Evolutionary conservation across 2,888 invertebrate species (phyloP).

Genomic region (Lithodes maja): DNA sequence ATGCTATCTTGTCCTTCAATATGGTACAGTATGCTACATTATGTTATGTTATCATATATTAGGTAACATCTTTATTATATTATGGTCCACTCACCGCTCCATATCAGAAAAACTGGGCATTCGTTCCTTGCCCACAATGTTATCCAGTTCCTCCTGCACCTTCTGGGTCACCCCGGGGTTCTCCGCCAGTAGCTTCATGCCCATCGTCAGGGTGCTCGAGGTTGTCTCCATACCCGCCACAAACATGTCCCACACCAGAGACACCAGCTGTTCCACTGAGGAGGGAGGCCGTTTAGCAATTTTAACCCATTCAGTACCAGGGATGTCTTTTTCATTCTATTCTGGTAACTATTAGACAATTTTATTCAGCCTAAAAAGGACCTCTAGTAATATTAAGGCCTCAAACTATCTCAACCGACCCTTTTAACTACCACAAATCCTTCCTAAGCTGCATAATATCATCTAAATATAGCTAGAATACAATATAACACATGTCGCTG

Average conservation of each 20-base stretch:
- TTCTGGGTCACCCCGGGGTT: neutral
- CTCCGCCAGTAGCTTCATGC: slow-evolving; percentile 4
- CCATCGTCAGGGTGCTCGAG: neutral
- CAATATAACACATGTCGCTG: too few relatives aligned
- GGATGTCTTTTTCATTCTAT: neutral
- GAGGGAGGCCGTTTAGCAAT: neutral
- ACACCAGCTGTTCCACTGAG: slow-evolving; percentile 26
- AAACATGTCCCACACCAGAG: slow-evolving; percentile 22
- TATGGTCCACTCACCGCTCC: slow-evolving; percentile 5
- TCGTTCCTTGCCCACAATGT: slow-evolving; percentile 3
- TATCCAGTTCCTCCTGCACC: slow-evolving; percentile 31
- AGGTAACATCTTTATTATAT: neutral
- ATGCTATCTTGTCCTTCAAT: too few relatives aligned
- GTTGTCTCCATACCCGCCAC: slow-evolving; percentile 35
- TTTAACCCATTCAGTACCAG: too few relatives aligned
- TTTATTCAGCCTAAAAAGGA: neutral
- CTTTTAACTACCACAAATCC: too few relatives aligned
- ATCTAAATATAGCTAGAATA: too few relatives aligned
- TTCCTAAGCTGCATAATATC: too few relatives aligned
- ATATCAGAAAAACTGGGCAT: slow-evolving; percentile 14
- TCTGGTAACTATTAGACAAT: neutral
- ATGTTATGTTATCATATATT: neutral
- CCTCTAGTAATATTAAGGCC: too few relatives aligned
- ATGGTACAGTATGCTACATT: neutral
- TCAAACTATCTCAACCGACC: too few relatives aligned